Evolutionary conservation across 92 coral and sea anemone species (phyloP), one percentile per base, ranked within the genome.

Genomic region (Siderastrea siderea): DNA sequence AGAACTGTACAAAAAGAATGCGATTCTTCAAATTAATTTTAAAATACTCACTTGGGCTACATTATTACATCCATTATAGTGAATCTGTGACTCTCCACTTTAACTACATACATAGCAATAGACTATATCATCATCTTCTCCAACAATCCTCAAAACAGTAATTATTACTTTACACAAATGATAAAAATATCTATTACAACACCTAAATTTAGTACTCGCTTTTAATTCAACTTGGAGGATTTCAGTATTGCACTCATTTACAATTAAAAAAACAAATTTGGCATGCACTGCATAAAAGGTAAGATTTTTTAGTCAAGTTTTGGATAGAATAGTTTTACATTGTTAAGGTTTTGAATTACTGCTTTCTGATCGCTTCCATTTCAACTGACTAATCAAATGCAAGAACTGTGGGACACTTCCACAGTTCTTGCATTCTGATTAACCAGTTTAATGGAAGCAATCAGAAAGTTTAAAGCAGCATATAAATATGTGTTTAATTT

Each of bases 371-470:
- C 66, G 16, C 66, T 61, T 61, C 66, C 66, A 61, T 61, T 61
- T 61, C 66, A 61, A 61, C 66, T 11, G 66, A 61, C 66, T 19
- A 61, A 61, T 61, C 16, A 61, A 61, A 61, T 61, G 16, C 66
- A 61, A 61, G 66, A 61, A 11, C 66, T 61, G 66, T 61, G 66
- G 66, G 16, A 61, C 66, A 61, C 66, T 19, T 61, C 66, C 66
- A 61, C 66, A 61, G 66, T 61, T 61, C 66, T 78, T 67, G 47
- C 44, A 78, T 53, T 44, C 65, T 46, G 44, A 80, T 64, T 80
- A 80, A 15, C 66, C 66, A 61, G 66, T 86, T 86, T 17, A 78
- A 86, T 45, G n/a, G n/a, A n/a, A n/a, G n/a, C n/a, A n/a, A n/a
- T n/a, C n/a, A n/a, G n/a, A n/a, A n/a, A n/a, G n/a, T n/a, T n/a